phyloP scores from a whole-genome alignment of 2,797 vertebrate genomes.

The Heterohyrax brucei region DNA sequence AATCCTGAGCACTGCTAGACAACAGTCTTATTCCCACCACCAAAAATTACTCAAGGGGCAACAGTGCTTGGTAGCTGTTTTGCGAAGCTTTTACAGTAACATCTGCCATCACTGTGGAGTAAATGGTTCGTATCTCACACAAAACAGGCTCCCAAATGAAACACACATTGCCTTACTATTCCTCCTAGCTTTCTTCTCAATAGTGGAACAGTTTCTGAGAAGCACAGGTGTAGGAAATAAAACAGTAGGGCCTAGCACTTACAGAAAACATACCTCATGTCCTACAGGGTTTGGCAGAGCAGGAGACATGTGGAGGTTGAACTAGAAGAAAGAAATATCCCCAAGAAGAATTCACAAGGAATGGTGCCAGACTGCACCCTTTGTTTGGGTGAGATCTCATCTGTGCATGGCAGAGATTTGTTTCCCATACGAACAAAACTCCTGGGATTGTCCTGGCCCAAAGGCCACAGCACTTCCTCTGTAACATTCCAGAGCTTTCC shows the following conservation, averaged over 20 bases:
- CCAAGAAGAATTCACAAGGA: neutral
- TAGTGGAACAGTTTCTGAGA: neutral
- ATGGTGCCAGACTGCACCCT: neutral
- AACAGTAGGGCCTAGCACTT: too few relatives aligned
- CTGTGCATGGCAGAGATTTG: neutral
- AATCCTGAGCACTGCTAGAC: neutral
- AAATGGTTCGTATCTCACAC: neutral
- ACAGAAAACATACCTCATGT: too few relatives aligned
- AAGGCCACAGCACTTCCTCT: neutral
- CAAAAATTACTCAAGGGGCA: too few relatives aligned
- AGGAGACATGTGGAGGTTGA: neutral
- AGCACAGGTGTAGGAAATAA: too few relatives aligned
- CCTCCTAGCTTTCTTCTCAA: neutral
- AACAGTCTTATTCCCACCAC: neutral
- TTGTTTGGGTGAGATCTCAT: too few relatives aligned
- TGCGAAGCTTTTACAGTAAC: neutral
- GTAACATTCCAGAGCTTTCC: neutral
- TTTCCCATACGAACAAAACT: neutral
- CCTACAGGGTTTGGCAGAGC: neutral
- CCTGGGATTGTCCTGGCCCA: neutral
- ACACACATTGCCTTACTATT: neutral
- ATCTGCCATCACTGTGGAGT: neutral
- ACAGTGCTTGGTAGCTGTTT: neutral
- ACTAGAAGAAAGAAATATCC: neutral
- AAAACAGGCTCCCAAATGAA: neutral